phyloP scores from a whole-genome alignment of 1,140 invertebrate genomes.

The Apis laboriosa region DNA sequence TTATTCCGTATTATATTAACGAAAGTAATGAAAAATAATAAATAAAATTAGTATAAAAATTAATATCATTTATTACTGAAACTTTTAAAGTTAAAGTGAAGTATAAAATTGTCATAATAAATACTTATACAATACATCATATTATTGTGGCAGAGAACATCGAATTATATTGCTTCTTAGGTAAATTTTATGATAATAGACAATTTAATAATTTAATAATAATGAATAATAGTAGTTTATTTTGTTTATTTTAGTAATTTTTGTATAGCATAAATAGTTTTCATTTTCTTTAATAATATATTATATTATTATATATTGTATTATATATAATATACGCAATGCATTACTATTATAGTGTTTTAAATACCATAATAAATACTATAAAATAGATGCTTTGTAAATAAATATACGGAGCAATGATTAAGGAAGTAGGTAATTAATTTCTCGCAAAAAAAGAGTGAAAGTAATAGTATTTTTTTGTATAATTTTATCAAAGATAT shows the following conservation, averaged over 20 bases:
- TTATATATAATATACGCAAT: background rate
- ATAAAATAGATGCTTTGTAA: background rate
- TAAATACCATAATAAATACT: background rate
- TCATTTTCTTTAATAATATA: background rate
- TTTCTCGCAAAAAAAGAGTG: background rate
- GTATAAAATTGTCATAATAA: background rate
- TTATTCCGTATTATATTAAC: background rate
- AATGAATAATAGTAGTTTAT: background rate
- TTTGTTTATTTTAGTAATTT: background rate
- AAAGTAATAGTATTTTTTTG: background rate
- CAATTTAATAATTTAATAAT: background rate
- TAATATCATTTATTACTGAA: background rate
- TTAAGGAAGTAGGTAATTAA: slow-evolving; percentile 9
- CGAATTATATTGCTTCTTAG: background rate
- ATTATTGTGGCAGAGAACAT: background rate
- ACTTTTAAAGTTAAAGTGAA: background rate
- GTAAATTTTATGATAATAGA: background rate
- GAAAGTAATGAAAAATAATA: background rate
- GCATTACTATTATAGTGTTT: background rate
- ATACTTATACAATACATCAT: background rate
- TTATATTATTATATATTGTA: background rate
- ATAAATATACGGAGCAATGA: background rate
- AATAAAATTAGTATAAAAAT: too few species aligned
- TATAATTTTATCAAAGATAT: background rate
- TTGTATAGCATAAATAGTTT: background rate